Base-by-base conservation (phyloP, 2,888 invertebrate genomes). In the Endomychus coccineus region DNA sequence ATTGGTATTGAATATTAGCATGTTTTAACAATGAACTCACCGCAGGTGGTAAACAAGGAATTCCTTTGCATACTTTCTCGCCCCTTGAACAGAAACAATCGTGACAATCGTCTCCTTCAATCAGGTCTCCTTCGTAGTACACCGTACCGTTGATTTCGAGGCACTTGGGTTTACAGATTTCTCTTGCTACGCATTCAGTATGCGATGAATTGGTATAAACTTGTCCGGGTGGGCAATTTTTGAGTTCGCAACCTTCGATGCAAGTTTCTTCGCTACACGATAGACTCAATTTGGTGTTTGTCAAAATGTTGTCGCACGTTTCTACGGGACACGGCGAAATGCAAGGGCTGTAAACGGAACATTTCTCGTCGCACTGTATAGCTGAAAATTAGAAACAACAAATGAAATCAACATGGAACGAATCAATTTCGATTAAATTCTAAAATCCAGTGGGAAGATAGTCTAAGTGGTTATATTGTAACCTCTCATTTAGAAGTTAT, bases 321-420 rank as follows among this genome's bases (percentile, higher is more conserved):
- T 83, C 83, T 7, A 74, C 68, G 1, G 90, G 88, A 51, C 92
- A 92, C 2, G 88, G 73, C 0, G 84, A 75, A 10, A 91, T 71
- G 56, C 92, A 92, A 1, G 87, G 75, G 42, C 78, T 80, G 67
- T 91, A 92, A 35, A 74, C 74, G 1, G 84, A 77, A 50, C 88
- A 88, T 27, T 74, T 73, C 49, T 82, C 80, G 58, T 89, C 87
- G 53, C 92, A 92, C 64, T 92, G 90, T 70, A 91, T 83, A 0
- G 91, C 88, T 88, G 60, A 11, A 58, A 45, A 39, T n/a, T n/a
- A n/a, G n/a, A n/a, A 31, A 28, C 14, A 27, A 45, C 22, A 29
- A n/a, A n/a, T n/a, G n/a, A n/a, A n/a, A n/a, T n/a, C n/a, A n/a
- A 31, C 5, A 28, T n/a, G n/a, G n/a, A n/a, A n/a, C n/a, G n/a